Percentiles rank a stretch among this genome's conserved stretches.
phyloP scores from a whole-genome alignment of 2,113 vertebrate species.

The Rhinopomastus cyanomelas region DNA sequence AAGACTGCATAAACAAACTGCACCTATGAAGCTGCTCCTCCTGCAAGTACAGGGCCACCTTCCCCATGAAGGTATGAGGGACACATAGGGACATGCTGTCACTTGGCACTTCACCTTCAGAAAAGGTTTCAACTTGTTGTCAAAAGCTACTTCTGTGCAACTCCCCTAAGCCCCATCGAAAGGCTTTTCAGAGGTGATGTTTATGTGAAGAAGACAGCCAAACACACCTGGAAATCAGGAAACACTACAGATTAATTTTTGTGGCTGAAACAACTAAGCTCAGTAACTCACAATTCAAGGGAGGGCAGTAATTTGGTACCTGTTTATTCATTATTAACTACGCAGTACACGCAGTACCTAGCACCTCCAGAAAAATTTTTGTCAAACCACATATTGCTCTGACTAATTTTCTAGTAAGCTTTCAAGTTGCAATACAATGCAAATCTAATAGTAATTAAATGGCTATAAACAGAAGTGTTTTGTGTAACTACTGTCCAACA shows the following conservation, averaged over 20 bases:
- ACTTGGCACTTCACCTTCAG: accelerated
- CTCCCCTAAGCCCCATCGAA: not conserved
- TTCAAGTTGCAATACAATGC: not conserved
- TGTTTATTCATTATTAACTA: no score
- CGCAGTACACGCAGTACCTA: not conserved
- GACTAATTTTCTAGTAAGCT: not conserved
- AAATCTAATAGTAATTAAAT: not conserved
- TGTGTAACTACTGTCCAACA: not conserved
- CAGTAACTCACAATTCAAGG: not conserved
- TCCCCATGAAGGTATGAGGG: accelerated
- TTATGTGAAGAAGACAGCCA: not conserved
- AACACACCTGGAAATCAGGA: not conserved
- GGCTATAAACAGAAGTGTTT: not conserved
- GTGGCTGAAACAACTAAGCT: not conserved
- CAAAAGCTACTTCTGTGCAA: not conserved
- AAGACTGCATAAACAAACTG: accelerated
- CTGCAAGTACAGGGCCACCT: accelerated
- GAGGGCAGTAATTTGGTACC: not conserved
- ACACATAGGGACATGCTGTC: accelerated
- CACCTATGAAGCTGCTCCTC: accelerated
- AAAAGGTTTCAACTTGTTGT: accelerated
- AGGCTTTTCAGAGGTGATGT: accelerated
- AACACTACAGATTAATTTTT: not conserved
- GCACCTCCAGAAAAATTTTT: not conserved
- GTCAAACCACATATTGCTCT: not conserved